A percentile compares a stretch with the other conserved stretches of the same genome.
Conservation (phyloP, 2,113 vertebrate species). For the Oreochromis tanganicae region DNA sequence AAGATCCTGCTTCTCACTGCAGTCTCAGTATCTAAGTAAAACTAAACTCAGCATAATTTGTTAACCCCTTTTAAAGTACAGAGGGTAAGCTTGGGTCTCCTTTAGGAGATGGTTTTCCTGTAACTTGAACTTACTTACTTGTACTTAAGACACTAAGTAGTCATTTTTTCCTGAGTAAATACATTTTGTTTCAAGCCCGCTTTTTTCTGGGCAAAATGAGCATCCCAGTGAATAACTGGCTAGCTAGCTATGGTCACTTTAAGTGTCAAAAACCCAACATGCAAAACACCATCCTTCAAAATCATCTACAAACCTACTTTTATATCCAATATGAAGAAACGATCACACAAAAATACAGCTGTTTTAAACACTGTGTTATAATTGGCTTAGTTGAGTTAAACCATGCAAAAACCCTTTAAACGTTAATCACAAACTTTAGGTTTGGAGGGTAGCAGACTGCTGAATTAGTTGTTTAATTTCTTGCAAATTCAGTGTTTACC, state of each 20-base stretch:
- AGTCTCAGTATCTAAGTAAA: too few species aligned
- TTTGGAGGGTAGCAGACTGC: neutral
- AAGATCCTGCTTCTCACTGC: too few species aligned
- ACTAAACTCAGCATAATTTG: too few species aligned
- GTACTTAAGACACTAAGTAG: neutral
- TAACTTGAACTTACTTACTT: too few species aligned
- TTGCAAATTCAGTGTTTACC: neutral
- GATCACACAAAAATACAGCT: neutral
- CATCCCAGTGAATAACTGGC: neutral
- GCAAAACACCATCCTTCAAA: neutral
- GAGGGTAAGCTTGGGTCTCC: too few species aligned
- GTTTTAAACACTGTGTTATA: neutral
- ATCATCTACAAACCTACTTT: neutral
- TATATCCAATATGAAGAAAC: neutral
- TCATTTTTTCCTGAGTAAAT: neutral
- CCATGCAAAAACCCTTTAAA: neutral
- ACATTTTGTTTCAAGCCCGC: neutral
- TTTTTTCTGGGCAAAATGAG: neutral
- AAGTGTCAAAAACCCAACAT: neutral
- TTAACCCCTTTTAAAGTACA: too few species aligned
- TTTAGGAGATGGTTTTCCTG: too few species aligned
- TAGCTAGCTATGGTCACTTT: neutral
- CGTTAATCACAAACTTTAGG: neutral
- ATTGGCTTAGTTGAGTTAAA: neutral
- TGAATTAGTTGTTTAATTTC: neutral